These are phyloP conservation scores for Vulpes ferrilata DNA, from an alignment of 2,113 vertebrate genomes.

Conservation along the genomic window DNA sequence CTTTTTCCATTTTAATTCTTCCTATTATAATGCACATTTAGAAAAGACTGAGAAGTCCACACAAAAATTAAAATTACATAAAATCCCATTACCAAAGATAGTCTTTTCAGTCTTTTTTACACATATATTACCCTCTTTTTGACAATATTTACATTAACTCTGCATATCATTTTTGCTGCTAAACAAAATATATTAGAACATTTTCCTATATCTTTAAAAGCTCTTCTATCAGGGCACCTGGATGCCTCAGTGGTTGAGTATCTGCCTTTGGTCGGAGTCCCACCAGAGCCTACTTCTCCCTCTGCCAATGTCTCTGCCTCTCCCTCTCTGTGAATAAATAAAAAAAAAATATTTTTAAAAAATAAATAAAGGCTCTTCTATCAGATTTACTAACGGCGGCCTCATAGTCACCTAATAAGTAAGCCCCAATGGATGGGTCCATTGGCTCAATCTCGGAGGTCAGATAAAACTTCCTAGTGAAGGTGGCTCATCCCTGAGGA, in stretches of 20 bases:
- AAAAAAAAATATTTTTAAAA: too few relatives aligned
- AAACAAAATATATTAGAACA: constrained; percentile 22
- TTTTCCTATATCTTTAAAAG: background rate
- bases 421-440: background rate
- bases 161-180: background rate
- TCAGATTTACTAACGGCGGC: background rate
- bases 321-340: too few relatives aligned
- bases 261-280: too few relatives aligned
- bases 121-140: background rate
- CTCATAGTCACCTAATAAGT: background rate
- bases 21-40: background rate
- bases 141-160: background rate
- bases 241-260: too few relatives aligned
- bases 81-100: background rate
- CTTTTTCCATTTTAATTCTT: background rate
- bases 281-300: too few relatives aligned
- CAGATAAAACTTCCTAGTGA: background rate
- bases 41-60: background rate
- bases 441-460: background rate
- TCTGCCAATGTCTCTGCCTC: too few relatives aligned
- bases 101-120: constrained; percentile 12
- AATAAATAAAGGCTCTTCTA: background rate
- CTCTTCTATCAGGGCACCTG: background rate
- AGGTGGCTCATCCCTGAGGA: background rate
- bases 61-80: background rate